Evolutionary conservation across 1,140 invertebrate species (phyloP), one percentile per base, ranked within the genome.

Genomic region (Gryon sp.): DNA sequence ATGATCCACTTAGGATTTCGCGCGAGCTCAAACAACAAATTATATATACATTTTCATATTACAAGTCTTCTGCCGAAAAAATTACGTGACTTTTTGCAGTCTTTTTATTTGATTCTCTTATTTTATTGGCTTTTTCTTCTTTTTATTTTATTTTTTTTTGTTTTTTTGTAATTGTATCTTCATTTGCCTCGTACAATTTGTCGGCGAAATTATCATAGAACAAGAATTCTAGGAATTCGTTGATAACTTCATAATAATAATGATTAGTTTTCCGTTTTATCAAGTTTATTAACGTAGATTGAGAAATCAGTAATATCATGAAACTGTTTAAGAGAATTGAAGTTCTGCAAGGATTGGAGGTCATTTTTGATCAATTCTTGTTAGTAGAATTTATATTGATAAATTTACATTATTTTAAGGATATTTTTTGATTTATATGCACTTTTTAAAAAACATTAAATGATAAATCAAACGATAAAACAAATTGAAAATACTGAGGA

Each of bases 1-100:
- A 76, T 79, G 72, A 76, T 69, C 68, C 77, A 73, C 77, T 79
- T 76, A 79, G 62, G 14, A 76, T 63, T 76, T 77, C 53, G 46
- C 68, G 36, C 68, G 40, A 53, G 15, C 20, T 5, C 52, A 20
- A 9, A 26, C 60, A 30, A 34, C 30, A 20, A 14, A 30, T 52
- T 36, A 15, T 16, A 73, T 68, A 68, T 68, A 63, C 53, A 59
- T 26, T 36, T 19, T 65, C 45, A 30, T 55, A 72, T 72, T 72
- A 62, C 66, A 66, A 41, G 11, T 57, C 48, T 59, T 57, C 40
- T 36, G 57, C n/a, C n/a, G n/a, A n/a, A n/a, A 45, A 50, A 24
- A 53, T 57, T 19, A 65, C 18, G 32, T 12, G 24, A 19, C 46
- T 57, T 55, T 73, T 62, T 30, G 20, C 2, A n/a, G 2, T 59